Conservation (phyloP, 2,797 vertebrate genomes). For the Squalus acanthias region DNA sequence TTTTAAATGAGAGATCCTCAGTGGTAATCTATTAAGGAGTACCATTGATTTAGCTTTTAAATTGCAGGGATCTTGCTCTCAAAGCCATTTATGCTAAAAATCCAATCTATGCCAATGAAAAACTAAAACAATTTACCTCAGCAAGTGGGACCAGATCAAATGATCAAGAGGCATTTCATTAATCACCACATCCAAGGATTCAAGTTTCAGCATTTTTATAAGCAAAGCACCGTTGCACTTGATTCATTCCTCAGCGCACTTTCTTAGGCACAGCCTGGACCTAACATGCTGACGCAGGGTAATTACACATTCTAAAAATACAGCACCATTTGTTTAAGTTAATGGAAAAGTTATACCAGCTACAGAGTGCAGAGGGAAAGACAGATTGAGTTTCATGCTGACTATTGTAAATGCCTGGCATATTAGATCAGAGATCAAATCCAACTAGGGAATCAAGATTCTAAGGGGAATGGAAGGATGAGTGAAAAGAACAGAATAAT, state of each 20-base stretch:
- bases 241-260: constrained; percentile 50
- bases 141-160: constrained; percentile 54
- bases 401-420: constrained; percentile 57
- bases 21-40: constrained; percentile 44
- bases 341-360: constrained; percentile 57
- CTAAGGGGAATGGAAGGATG: constrained; percentile 46
- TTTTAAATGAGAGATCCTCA: constrained; percentile 47
- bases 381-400: constrained; percentile 65
- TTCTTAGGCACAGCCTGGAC: constrained; percentile 44
- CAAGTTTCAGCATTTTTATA: constrained; percentile 57
- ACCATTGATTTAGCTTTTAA: constrained; percentile 49
- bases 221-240: constrained; percentile 46
- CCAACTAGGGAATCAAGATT: constrained; percentile 48
- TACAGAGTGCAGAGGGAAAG: constrained; percentile 49
- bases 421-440: constrained; percentile 52
- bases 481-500: constrained; percentile 40
- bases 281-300: constrained; percentile 57
- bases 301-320: constrained; percentile 71
- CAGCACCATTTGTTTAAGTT: constrained; percentile 62
- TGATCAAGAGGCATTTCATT: constrained; percentile 57
- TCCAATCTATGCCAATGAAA: constrained; percentile 55
- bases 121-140: constrained; percentile 58
- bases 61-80: constrained; percentile 51
- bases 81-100: constrained; percentile 51
- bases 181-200: constrained; percentile 60